Evolutionary conservation across 2,113 vertebrate genomes (phyloP).

Genomic region (Osmerus mordax): DNA sequence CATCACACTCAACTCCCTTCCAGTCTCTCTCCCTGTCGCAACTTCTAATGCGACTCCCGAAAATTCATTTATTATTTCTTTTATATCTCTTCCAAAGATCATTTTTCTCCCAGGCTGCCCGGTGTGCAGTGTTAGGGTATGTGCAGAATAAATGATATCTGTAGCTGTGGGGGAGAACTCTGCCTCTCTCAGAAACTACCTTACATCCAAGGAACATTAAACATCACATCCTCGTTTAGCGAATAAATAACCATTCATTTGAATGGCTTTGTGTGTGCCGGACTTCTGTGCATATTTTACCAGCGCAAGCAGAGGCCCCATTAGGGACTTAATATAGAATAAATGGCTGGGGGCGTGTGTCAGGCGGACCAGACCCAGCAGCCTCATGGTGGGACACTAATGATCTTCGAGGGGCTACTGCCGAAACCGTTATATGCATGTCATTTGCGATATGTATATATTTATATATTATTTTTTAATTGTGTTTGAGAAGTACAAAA

Average conservation of each 20-base stretch:
- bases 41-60: slow-evolving; percentile 58
- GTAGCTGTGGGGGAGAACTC: slow-evolving; percentile 92
- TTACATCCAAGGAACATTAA: slow-evolving; percentile 99
- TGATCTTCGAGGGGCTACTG: slow-evolving; percentile 98
- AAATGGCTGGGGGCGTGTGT: slow-evolving; percentile 98
- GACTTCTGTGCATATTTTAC: slow-evolving; percentile 99
- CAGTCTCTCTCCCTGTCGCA: slow-evolving; percentile 50
- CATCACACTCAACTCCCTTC: slow-evolving; percentile 20
- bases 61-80: slow-evolving; percentile 63
- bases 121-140: slow-evolving; percentile 97
- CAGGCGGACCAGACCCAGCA: slow-evolving; percentile 91
- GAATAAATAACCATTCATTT: slow-evolving; percentile 99
- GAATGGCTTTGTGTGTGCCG: slow-evolving; percentile 86
- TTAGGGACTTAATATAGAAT: slow-evolving; percentile 99
- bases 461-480: slow-evolving; percentile 99
- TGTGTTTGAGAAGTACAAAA: slow-evolving; percentile 94
- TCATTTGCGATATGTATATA: slow-evolving; percentile 99
- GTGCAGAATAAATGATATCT: slow-evolving; percentile 99
- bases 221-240: slow-evolving; percentile 99
- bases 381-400: slow-evolving; percentile 99
- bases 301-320: slow-evolving; percentile 89
- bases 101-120: slow-evolving; percentile 85
- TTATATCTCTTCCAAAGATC: slow-evolving; percentile 70
- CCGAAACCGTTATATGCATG: slow-evolving; percentile 99
- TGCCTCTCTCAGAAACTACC: slow-evolving; percentile 88